Percentiles rank a stretch among this genome's conserved stretches.
Evolutionary conservation across 2,797 vertebrate species (phyloP).

Genomic region (Acipenser ruthenus): DNA sequence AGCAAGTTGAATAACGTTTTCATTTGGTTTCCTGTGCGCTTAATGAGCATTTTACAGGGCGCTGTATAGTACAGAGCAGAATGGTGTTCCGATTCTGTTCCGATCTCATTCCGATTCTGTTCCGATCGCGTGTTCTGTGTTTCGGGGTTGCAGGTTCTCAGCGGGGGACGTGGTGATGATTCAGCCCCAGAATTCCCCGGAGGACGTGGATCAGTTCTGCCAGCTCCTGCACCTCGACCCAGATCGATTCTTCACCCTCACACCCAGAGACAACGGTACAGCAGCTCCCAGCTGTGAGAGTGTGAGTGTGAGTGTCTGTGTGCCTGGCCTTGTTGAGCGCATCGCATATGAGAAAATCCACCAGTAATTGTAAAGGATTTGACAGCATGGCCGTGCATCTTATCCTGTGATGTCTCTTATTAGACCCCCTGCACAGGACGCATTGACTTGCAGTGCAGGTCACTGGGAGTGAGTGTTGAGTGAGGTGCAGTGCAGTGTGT

Average conservation of each 20-base stretch:
- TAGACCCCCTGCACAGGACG: not conserved
- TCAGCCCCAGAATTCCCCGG: conserved; percentile 59
- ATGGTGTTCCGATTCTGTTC: not conserved
- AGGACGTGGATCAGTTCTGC: conserved; percentile 71
- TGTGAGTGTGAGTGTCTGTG: conserved; percentile 2
- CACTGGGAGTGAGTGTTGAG: not conserved
- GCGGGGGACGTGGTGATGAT: conserved; percentile 82
- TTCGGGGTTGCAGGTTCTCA: conserved; percentile 52
- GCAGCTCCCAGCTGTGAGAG: conserved; percentile 17
- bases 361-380: no score
- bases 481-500: not conserved
- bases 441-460: not conserved
- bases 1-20: no score
- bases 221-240: conserved; percentile 68
- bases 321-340: not conserved
- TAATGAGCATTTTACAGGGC: accelerated
- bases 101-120: not conserved
- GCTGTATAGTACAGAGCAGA: accelerated
- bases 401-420: not conserved
- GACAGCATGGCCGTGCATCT: not conserved
- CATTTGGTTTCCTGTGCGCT: not conserved
- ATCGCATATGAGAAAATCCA: no score
- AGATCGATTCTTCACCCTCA: conserved; percentile 55
- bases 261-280: conserved; percentile 49
- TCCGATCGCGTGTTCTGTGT: not conserved